A percentile compares a stretch with the other conserved stretches of the same genome.
Conservation (phyloP, 2,888 invertebrate genomes). For the Drosophila borealis region DNA sequence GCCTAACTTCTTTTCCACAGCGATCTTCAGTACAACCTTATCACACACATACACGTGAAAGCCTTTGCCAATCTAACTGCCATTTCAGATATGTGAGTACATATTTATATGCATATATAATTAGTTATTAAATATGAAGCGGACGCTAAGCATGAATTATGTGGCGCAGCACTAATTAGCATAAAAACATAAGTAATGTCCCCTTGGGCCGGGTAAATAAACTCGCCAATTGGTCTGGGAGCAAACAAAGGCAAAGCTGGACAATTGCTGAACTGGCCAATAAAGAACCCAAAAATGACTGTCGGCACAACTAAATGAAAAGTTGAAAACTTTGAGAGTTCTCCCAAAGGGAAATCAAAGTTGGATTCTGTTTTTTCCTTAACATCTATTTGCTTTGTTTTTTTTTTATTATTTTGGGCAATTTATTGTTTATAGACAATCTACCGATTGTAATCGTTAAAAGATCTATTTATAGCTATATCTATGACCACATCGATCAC, state of each 20-base stretch:
- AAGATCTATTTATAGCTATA: constrained; percentile 18
- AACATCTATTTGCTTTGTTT: neutral
- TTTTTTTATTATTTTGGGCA: constrained; percentile 5
- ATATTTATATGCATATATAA: constrained; percentile 16
- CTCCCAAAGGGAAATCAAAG: neutral
- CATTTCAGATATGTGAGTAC: constrained; percentile 86
- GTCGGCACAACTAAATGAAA: constrained; percentile 9
- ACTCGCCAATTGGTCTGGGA: constrained; percentile 22
- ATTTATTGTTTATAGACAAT: neutral
- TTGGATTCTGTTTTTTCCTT: neutral
- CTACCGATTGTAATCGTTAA: constrained; percentile 5
- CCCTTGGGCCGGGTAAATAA: constrained; percentile 35
- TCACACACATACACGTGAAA: constrained; percentile 84
- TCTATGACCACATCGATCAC: constrained; percentile 19
- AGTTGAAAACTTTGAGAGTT: constrained; percentile 31
- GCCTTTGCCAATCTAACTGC: constrained; percentile 85
- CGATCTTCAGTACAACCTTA: constrained; percentile 84
- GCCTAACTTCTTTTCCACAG: constrained; percentile 52
- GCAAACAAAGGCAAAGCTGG: constrained; percentile 25
- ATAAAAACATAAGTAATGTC: constrained; percentile 47
- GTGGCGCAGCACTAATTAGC: constrained; percentile 49
- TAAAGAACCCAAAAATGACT: neutral
- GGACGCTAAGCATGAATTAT: constrained; percentile 49
- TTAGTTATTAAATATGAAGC: constrained; percentile 17
- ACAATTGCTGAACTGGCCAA: constrained; percentile 12